phyloP scores from a whole-genome alignment of 1,140 invertebrate species.

The Nephotettix cincticeps region DNA sequence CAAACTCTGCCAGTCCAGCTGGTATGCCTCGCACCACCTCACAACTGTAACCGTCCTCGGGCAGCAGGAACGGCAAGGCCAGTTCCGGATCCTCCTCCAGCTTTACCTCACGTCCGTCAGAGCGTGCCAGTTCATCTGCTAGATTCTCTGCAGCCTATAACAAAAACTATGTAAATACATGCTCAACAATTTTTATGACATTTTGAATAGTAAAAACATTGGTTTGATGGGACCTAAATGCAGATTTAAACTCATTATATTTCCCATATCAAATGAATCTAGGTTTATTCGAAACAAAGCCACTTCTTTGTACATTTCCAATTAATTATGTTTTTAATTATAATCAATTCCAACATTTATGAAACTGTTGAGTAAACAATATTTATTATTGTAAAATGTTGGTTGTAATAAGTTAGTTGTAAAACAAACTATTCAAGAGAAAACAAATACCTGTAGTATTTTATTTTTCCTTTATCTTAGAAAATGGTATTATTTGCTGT shows the following conservation, averaged over 20 bases:
- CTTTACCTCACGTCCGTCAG: constrained; percentile 83
- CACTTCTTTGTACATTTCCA: too few species aligned
- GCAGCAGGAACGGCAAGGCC: constrained; percentile 86
- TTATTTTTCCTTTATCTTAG: background rate
- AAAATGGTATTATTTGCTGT: background rate
- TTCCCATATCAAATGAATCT: too few species aligned
- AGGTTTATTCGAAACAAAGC: too few species aligned
- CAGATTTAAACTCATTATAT: too few species aligned
- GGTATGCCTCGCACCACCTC: constrained; percentile 93
- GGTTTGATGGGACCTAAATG: too few species aligned
- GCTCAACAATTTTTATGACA: too few species aligned
- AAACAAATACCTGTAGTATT: background rate
- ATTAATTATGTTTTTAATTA: too few species aligned
- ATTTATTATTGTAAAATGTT: too few species aligned
- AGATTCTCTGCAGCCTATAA: constrained; percentile 84
- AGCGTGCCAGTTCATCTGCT: constrained; percentile 86
- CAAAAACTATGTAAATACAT: too few species aligned
- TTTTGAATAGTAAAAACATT: too few species aligned
- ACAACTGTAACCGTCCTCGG: constrained; percentile 97
- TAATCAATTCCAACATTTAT: too few species aligned
- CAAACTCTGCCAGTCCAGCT: constrained; percentile 81
- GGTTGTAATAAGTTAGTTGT: background rate
- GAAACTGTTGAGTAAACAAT: too few species aligned
- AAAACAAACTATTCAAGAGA: background rate
- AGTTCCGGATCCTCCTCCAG: constrained; percentile 85